Evolutionary conservation across 2,113 vertebrate genomes (phyloP), one percentile per base, ranked within the genome.

Genomic region (Sebastes schlegelii): DNA sequence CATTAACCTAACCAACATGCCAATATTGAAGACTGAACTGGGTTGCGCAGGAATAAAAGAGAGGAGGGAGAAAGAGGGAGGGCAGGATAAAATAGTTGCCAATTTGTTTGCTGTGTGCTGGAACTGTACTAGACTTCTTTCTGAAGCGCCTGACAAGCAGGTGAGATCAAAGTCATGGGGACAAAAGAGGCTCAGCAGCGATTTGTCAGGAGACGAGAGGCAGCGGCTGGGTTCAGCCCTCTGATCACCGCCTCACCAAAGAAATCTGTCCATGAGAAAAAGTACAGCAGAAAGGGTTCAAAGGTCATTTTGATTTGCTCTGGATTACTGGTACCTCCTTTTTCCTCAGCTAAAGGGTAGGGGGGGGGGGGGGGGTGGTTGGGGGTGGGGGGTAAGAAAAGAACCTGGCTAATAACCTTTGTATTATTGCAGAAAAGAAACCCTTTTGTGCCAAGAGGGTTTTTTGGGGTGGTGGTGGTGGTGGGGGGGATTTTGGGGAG

Each of bases 241-340:
- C 96, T 97, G 96, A 97, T 97, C 96, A 96, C 93, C 90, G 95
- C 94, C 93, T 94, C 94, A 91, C 96, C 95, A 96, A 97, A 97
- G 96, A 96, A 96, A 95, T 93, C 94, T 92, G 95, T 93, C 95
- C 97, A 97, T 97, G 96, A 97, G 97, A 97, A 97, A 97, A 97
- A 97, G 95, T 97, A 97, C 96, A 97, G 96, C 96, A 97, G 94
- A 97, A 97, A 97, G 96, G 96, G 96, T 97, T 97, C 96, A 97
- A 96, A 97, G 97, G 96, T 98, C 96, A 97, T 95, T 96, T 96
- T 97, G 96, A 97, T 97, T 97, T 97, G 95, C 96, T 96, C 95
- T 96, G 95, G 96, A 97, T 96, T 96, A 96, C 95, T 95, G 95
- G 96, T 95, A 95, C 96, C 96, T 97, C 96, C 94, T 95, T 93